Conservation (phyloP, 2,113 vertebrate genomes). For the Platysteira castanea region DNA sequence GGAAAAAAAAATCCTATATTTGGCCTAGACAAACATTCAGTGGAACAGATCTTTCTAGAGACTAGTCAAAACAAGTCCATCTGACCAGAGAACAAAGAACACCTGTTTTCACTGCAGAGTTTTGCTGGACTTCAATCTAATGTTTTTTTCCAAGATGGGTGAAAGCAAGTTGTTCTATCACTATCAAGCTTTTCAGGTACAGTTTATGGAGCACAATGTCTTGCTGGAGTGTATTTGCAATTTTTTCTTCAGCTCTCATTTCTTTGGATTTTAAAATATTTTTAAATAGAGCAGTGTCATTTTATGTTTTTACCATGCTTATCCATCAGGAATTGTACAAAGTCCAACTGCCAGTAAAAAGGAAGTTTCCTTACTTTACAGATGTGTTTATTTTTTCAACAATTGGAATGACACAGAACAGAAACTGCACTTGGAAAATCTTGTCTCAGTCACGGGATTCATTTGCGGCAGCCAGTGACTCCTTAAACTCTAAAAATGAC, state of each 20-base stretch:
- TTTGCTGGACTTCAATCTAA: not conserved
- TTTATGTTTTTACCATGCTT: not conserved
- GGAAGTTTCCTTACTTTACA: not conserved
- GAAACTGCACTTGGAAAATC: not conserved
- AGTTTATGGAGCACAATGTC: not conserved
- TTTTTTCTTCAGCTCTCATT: not conserved
- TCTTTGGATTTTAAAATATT: not conserved
- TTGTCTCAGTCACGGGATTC: not conserved
- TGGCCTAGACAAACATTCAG: not conserved
- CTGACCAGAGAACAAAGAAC: not conserved
- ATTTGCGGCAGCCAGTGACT: not conserved
- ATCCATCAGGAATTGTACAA: not conserved
- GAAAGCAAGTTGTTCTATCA: not conserved
- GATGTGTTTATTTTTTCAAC: not conserved
- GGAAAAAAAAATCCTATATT: not conserved
- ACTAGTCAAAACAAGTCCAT: not conserved
- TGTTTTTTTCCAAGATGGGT: not conserved
- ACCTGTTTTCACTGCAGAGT: not conserved
- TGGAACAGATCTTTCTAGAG: not conserved
- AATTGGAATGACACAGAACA: not conserved
- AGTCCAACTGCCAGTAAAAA: not conserved
- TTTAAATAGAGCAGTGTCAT: not conserved
- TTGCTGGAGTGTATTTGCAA: not conserved
- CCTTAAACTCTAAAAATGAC: slow-evolving; percentile 2
- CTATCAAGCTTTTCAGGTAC: not conserved